Evolutionary conservation across 2,888 invertebrate species (phyloP).

Genomic region (Notodonta ziczac): DNA sequence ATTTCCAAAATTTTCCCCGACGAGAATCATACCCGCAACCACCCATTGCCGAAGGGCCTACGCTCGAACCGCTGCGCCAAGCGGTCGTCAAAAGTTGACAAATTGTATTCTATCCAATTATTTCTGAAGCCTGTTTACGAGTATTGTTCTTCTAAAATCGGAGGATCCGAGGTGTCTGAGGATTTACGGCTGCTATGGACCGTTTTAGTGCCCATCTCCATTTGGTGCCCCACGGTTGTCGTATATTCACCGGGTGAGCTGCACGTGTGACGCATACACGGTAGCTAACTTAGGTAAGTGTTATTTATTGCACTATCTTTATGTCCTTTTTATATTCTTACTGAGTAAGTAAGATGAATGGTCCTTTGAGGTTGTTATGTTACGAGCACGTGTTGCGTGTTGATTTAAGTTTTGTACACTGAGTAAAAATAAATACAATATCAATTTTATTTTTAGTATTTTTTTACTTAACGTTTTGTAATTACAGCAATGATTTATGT

Average conservation of each 20-base stretch:
- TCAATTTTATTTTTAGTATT: too few species aligned
- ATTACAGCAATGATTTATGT: too few species aligned
- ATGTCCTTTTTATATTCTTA: constrained; percentile 1
- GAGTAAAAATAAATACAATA: too few species aligned
- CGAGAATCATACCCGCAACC: too few species aligned
- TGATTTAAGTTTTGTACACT: too few species aligned
- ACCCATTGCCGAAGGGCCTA: too few species aligned
- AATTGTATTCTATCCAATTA: too few species aligned
- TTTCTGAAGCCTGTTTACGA: not conserved
- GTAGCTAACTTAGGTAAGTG: not conserved
- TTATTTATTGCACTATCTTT: constrained; percentile 2
- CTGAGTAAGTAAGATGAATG: constrained; percentile 4
- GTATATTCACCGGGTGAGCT: constrained; percentile 10
- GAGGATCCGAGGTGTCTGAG: constrained; percentile 25
- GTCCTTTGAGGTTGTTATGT: not conserved
- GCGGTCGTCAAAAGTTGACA: too few species aligned
- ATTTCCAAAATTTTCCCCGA: too few species aligned
- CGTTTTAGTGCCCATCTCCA: constrained; percentile 28
- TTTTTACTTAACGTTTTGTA: too few species aligned
- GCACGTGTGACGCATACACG: constrained; percentile 8
- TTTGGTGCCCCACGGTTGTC: constrained; percentile 14
- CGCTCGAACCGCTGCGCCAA: too few species aligned
- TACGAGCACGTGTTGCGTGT: too few species aligned
- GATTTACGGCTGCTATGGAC: constrained; percentile 30
- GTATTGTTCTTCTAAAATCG: constrained; percentile 14